A percentile compares a stretch with the other conserved stretches of the same genome.
These are phyloP conservation scores for Carpatolechia fugitivella DNA, from an alignment of 2,888 invertebrate species.

Conservation along the genomic window DNA sequence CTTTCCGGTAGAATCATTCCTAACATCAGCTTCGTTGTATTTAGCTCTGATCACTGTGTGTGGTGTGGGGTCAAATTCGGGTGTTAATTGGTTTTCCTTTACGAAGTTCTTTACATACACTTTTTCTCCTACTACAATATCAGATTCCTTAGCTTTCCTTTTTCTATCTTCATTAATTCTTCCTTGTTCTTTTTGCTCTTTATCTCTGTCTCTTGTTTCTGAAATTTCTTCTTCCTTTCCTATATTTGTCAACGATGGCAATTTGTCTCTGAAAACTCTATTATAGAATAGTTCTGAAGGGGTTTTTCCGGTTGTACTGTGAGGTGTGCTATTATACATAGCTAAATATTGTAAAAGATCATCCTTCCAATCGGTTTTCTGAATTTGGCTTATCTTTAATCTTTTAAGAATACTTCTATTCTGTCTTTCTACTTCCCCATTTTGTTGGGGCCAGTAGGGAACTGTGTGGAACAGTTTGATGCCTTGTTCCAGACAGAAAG, in stretches of 20 bases:
- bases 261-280: background rate
- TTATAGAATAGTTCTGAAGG: conserved; percentile 23
- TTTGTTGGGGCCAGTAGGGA: conserved; percentile 2
- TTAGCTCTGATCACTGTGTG: no score
- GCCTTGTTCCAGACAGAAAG: background rate
- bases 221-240: background rate
- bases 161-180: background rate
- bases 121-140: no score
- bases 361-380: background rate
- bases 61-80: no score
- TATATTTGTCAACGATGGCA: background rate
- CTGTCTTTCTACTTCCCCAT: conserved; percentile 3
- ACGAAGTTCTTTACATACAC: no score
- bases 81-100: no score
- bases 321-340: conserved; percentile 23
- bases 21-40: no score
- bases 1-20: no score
- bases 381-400: background rate
- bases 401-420: background rate
- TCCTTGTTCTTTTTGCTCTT: background rate
- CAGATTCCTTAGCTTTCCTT: no score
- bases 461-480: background rate
- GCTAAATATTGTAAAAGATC: background rate
- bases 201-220: background rate
- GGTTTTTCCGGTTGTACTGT: conserved; percentile 23